Conservation (phyloP, 2,113 vertebrate species). For the Puffinus mauretanicus region DNA sequence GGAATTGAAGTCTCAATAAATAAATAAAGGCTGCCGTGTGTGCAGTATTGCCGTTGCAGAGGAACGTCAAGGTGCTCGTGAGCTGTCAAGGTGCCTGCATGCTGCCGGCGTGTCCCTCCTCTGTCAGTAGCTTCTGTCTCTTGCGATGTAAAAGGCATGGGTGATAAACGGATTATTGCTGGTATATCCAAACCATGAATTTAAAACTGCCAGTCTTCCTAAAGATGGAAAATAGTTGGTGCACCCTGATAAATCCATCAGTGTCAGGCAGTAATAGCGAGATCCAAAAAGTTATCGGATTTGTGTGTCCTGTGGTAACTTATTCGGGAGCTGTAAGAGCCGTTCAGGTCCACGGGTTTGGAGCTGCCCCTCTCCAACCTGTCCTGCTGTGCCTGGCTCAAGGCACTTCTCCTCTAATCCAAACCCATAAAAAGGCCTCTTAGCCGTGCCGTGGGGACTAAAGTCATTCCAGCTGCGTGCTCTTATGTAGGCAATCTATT, state of each 20-base stretch:
- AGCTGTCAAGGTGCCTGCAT: background rate
- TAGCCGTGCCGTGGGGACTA: background rate
- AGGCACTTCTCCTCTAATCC: constrained; percentile 4
- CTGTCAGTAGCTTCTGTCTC: background rate
- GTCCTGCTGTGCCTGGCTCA: constrained; percentile 4
- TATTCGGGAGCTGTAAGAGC: background rate
- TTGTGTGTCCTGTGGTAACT: background rate
- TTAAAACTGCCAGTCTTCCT: accelerated
- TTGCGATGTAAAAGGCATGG: background rate
- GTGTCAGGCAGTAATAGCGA: background rate
- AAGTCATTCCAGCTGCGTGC: constrained; percentile 44
- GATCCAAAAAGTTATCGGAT: background rate
- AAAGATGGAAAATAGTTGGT: background rate
- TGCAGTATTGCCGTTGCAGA: background rate
- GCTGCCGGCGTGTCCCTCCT: accelerated
- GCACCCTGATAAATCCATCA: background rate
- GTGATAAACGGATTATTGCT: background rate
- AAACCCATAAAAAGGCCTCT: constrained; percentile 19
- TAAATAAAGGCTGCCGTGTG: background rate
- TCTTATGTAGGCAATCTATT: constrained; percentile 21
- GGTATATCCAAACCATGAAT: background rate
- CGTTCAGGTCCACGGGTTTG: background rate
- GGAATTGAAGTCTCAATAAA: background rate
- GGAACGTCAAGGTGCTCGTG: background rate
- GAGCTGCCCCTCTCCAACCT: background rate